Conservation (phyloP, 2,113 vertebrate genomes). For the Symphodus melops region DNA sequence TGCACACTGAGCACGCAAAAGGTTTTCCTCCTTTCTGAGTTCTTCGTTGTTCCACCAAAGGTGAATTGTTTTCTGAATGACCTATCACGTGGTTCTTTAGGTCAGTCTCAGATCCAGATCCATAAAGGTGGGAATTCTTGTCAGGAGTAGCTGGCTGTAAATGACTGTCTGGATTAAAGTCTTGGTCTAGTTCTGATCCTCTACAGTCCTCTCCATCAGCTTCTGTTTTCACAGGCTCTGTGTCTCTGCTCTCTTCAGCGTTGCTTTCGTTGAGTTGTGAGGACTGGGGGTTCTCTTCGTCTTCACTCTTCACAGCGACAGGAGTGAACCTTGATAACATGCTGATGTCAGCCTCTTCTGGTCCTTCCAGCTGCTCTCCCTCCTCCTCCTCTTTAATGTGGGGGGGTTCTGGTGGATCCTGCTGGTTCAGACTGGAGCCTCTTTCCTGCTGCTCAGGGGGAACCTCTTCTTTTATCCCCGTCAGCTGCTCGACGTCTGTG, state of each 20-base stretch:
- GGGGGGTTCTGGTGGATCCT: not conserved
- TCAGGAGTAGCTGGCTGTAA: not conserved
- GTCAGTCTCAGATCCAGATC: not conserved
- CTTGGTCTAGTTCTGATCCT: not conserved
- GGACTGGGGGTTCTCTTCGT: slow-evolving; percentile 1
- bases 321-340: not conserved
- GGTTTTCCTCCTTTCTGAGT: not conserved
- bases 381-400: not conserved
- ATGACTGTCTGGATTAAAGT: not conserved
- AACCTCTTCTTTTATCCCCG: not conserved
- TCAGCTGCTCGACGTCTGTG: not conserved
- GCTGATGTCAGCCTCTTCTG: not conserved
- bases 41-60: not conserved
- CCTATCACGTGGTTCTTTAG: not conserved
- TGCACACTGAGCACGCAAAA: not conserved
- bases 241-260: not conserved
- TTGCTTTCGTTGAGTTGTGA: not conserved
- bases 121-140: not conserved
- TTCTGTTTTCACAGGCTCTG: not conserved
- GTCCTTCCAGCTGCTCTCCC: not conserved
- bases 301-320: not conserved
- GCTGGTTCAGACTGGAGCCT: not conserved
- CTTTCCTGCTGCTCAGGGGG: not conserved
- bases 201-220: slow-evolving; percentile 1
- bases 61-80: not conserved